Evolutionary conservation across 2,797 vertebrate species (phyloP), one percentile per base, ranked within the genome.

Genomic region (Brachymystax lenok): DNA sequence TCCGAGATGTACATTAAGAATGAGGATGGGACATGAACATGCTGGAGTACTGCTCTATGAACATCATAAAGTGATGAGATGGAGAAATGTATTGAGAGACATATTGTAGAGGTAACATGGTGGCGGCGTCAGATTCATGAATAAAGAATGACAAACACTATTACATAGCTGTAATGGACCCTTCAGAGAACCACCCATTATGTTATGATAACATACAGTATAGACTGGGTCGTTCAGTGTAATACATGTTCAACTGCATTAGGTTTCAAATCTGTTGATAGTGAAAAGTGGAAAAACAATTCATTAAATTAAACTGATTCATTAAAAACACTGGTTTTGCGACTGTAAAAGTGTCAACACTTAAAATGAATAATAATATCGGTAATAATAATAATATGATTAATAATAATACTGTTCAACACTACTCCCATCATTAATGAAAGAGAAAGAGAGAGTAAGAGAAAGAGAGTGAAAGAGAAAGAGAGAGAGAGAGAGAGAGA

Each of bases 101-200:
- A 69, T 24, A 24, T 71, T 33, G 51, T 30, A 21, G 24, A 59
- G 71, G 51, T 19, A 59, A 69, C 40, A 80, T 79, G 67, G 30
- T 40, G 61, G 79, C 33, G 69, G 64, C 79, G 67, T 59, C 75
- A 78, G 79, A 27, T 28, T 72, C 83, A 82, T 78, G 81, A 85
- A 81, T 75, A 72, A 64, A 40, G 77, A 75, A 52, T 72, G 50
- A 33, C 71, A 72, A 56, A 72, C 27, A 19, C 17, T 72, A 72
- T 72, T 72, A 59, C 71, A 72, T 33, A 72, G 28, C 46, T 52
- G 51, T 72, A 56, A 72, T 72, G 71, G 71, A 72, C 51, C 12
- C 28, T 52, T 35, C 52, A 33, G 16, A 35, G 52, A 73, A 28
- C 6, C 28, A 12, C 19, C n/a, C 52, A 59, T 33, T 78, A 51